Base-by-base conservation (phyloP, 1,140 invertebrate species). In the Orius laevigatus region DNA sequence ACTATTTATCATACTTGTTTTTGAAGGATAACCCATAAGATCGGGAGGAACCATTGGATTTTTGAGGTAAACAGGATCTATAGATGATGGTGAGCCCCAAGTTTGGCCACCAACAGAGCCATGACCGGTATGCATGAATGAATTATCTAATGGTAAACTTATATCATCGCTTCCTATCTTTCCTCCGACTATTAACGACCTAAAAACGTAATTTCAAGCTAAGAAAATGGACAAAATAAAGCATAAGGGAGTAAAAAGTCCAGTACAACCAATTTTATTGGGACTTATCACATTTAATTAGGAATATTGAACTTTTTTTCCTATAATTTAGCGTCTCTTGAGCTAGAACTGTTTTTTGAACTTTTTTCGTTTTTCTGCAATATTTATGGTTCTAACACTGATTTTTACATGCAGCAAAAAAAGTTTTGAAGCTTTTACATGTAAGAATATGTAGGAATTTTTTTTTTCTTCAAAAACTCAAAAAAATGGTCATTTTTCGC, bases 41-140 rank as follows among this genome's bases (percentile, higher is more conserved):
- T 87, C 83, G 1, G 80, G 80, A 1, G 84, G 81, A 53, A 82
- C 77, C 78, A 88, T 84, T 1, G 84, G 84, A 65, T 88, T 88
- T 74, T 75, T 68, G 32, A 87, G 62, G 62, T 86, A 87, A 49
- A 87, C 76, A 62, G 79, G 81, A 65, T 82, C 86, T 55, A 90
- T 87, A 44, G 67, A 71, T n/a, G 70, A 70, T 0, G 85, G 84
- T 60, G 78, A 83, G 1, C 89, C 89, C 88, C 89, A 93, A 10
- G 78, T 79, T 57, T 83, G 82, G 8, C 84, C 84, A 0, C 76
- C 71, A 2, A 78, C 75, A 8, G 39, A 42, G 0, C 80, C 80
- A 54, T 82, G 79, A 1, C 78, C 76, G 0, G 85, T 84, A 58
- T 90, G 85, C 52, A 89, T 85, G 54, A 89, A 84, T n/a, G 84